Conservation (phyloP, 2,113 vertebrate genomes). For the Panthera tigris region DNA sequence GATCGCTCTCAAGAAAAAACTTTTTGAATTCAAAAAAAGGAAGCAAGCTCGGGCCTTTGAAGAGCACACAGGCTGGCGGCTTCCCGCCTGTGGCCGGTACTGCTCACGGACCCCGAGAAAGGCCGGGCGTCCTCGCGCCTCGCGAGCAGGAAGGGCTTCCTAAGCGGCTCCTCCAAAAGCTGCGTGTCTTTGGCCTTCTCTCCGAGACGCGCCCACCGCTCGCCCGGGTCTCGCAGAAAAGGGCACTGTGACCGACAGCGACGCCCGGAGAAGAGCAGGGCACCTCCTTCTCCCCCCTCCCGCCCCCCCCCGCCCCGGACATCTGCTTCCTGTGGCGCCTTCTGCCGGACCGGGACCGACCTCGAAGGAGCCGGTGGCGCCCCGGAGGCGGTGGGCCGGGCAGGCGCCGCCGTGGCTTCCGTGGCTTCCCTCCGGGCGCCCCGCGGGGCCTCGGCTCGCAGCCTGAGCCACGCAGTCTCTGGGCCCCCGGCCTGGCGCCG, state of each 20-base stretch:
- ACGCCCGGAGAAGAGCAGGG: not conserved
- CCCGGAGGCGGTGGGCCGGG: not conserved
- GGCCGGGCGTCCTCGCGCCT: too few relatives aligned
- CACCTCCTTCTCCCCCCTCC: not conserved
- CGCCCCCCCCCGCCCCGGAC: not conserved
- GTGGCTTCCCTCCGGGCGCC: conserved; percentile 38
- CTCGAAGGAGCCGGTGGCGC: not conserved
- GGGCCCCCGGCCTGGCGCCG: not conserved
- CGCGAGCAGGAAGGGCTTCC: too few relatives aligned
- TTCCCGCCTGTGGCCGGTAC: too few relatives aligned
- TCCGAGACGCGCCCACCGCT: too few relatives aligned
- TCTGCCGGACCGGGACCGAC: not conserved
- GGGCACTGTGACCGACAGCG: not conserved
- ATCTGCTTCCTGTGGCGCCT: conserved; percentile 53
- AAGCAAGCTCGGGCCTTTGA: too few relatives aligned
- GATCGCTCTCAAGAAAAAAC: too few relatives aligned
- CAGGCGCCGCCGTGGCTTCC: rapidly evolving
- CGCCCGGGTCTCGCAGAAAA: too few relatives aligned
- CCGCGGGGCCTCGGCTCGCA: not conserved
- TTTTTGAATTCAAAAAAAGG: too few relatives aligned
- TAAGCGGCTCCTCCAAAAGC: too few relatives aligned
- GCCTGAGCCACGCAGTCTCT: not conserved
- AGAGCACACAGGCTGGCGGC: too few relatives aligned
- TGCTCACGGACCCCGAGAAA: too few relatives aligned
- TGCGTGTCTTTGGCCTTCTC: too few relatives aligned